phyloP scores from a whole-genome alignment of 2,888 invertebrate genomes.

The Dicycla oo region DNA sequence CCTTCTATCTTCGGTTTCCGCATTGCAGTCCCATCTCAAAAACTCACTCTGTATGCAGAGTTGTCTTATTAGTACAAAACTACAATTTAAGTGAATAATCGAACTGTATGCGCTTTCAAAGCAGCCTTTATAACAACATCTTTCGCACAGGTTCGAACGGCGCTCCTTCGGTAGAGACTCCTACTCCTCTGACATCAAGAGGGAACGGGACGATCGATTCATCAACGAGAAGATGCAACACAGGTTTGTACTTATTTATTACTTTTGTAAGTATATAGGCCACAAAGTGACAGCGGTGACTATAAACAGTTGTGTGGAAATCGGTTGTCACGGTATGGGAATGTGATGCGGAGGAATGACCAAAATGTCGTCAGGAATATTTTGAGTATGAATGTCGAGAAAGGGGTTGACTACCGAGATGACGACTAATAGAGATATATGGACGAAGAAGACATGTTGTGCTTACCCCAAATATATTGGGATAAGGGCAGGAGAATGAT shows the following conservation, averaged over 20 bases:
- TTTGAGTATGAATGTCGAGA: too few relatives aligned
- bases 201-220: slow-evolving; percentile 87
- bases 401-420: too few relatives aligned
- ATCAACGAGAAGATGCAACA: slow-evolving; percentile 86
- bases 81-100: neutral
- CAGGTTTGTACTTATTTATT: slow-evolving; percentile 71
- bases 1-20: neutral
- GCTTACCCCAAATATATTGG: too few relatives aligned
- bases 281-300: too few relatives aligned
- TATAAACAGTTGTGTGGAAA: too few relatives aligned
- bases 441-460: too few relatives aligned
- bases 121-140: neutral
- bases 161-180: slow-evolving; percentile 91
- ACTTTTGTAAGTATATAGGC: too few relatives aligned
- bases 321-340: too few relatives aligned
- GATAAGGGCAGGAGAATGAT: too few relatives aligned
- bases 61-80: neutral
- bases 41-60: neutral
- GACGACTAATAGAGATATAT: too few relatives aligned
- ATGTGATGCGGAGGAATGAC: too few relatives aligned
- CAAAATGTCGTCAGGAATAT: too few relatives aligned
- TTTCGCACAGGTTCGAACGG: slow-evolving; percentile 85
- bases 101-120: neutral
- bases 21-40: neutral
- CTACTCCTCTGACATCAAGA: slow-evolving; percentile 88